Evolutionary conservation across 2,113 vertebrate species (phyloP), one percentile per base, ranked within the genome.

Genomic region (Chauna torquata): DNA sequence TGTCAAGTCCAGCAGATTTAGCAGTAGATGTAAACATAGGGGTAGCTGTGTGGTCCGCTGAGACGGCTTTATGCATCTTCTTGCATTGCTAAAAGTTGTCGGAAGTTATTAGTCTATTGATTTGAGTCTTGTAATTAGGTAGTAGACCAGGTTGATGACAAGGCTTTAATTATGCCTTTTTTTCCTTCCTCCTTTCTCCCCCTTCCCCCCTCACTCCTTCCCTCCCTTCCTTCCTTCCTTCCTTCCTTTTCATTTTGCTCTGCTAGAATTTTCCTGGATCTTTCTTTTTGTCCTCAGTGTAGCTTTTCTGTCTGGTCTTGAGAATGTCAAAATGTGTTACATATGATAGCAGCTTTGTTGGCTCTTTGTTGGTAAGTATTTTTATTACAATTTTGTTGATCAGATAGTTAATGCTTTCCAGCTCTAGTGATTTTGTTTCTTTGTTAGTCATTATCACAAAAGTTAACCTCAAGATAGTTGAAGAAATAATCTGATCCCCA

Each of bases 181-280:
- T 25, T 3, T 4, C 7, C 13, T 23, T 34, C 30, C 45, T 30
- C 28, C 6, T 8, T 4, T 1, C 12, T 23, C 12, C 12, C 49
- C 3, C 2, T 17, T 3, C 8, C 4, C 24, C 3, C 3, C 7
- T 13, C 32, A 34, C 27, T 34, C 49, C 47, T 47, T 25, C 28
- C 45, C 22, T 12, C 11, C 49, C 49, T 11, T 49, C 16, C 3
- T 11, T 5, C 24, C 3, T 4, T 6, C 15, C 27, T 36, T 25
- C 28, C 27, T 54, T 1, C 38, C 9, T 90, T 82, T 71, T 50
- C 11, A 24, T 69, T 91, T 87, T 78, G 6, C 5, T 72, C 3
- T 50, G 4, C 13, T 45, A 15, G 8, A 61, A 23, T 77, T 81
- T 76, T 90, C 17, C 13, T 45, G 44, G 1, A 19, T 71, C 9